Conservation (phyloP, 1,140 invertebrate species). For the Orchesella cincta region DNA sequence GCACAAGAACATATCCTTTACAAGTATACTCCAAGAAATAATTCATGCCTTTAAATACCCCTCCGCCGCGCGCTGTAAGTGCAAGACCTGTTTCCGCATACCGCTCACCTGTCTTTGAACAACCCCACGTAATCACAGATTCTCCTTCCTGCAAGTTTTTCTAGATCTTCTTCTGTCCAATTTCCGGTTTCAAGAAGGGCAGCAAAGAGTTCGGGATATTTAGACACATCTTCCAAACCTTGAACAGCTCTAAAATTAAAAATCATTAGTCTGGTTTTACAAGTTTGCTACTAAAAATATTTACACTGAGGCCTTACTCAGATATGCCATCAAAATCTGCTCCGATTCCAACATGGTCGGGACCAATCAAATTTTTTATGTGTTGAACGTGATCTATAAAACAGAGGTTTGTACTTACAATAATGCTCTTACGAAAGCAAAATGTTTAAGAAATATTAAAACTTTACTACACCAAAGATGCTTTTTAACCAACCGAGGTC, state of each 20-base stretch:
- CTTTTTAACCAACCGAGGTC: no score
- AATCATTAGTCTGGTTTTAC: neutral
- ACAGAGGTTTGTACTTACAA: neutral
- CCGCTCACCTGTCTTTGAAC: no score
- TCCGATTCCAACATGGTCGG: slow-evolving; percentile 53
- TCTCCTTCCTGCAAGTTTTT: slow-evolving; percentile 58
- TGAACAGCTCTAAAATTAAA: slow-evolving; percentile 2
- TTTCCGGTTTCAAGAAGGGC: slow-evolving; percentile 62
- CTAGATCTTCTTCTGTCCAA: slow-evolving; percentile 58
- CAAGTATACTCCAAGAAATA: no score
- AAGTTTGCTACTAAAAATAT: neutral
- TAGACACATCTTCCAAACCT: slow-evolving; percentile 60
- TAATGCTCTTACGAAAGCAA: neutral
- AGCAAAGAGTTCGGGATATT: slow-evolving; percentile 59
- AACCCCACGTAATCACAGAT: no score
- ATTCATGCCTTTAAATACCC: no score
- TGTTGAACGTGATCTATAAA: slow-evolving; percentile 60
- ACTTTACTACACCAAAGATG: slow-evolving; percentile 60
- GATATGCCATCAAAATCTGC: slow-evolving; percentile 55
- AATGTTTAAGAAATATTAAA: neutral
- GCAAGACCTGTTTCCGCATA: no score
- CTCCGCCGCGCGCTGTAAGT: no score
- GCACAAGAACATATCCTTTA: no score
- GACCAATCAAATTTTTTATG: slow-evolving; percentile 54
- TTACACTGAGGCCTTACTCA: slow-evolving; percentile 45